These are phyloP conservation scores for Acanthochromis polyacanthus DNA, from an alignment of 2,113 vertebrate genomes.

Conservation along the genomic window DNA sequence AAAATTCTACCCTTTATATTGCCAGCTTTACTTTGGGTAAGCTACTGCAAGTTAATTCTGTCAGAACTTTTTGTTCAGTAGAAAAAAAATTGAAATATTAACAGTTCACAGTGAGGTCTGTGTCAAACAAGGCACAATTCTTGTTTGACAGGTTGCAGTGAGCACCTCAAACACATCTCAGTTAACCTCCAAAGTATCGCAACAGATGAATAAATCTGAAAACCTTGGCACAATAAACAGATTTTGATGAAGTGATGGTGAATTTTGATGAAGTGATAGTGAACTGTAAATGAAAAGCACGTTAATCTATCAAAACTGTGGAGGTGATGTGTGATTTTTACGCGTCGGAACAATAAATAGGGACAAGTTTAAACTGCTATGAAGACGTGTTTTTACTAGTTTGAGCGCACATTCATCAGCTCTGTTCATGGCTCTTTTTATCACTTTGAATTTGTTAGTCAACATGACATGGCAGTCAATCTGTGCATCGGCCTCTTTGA, in stretches of 20 bases:
- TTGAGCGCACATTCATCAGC: not conserved
- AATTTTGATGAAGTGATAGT: not conserved
- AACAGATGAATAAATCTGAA: not conserved
- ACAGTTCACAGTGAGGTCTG: not conserved
- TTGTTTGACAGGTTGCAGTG: not conserved
- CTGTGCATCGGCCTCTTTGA: conserved; percentile 46
- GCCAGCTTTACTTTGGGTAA: not conserved
- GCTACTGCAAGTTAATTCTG: not conserved
- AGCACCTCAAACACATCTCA: conserved; percentile 2
- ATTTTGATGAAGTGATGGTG: not conserved
- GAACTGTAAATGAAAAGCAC: not conserved
- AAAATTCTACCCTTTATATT: not conserved
- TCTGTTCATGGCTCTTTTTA: conserved; percentile 9
- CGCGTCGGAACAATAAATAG: conserved; percentile 11
- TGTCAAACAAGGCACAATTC: conserved; percentile 7
- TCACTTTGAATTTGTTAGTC: conserved; percentile 38
- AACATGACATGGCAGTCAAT: conserved; percentile 49
- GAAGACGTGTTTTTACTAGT: not conserved
- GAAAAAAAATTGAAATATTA: not conserved
- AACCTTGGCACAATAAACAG: not conserved
- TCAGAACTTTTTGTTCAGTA: not conserved
- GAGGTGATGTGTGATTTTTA: not conserved
- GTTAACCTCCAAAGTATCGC: not conserved
- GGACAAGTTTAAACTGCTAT: not conserved
- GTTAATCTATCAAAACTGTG: conserved; percentile 1